Evolutionary conservation across 2,888 invertebrate genomes (phyloP).

Genomic region (Lepidochitona cinerea): DNA sequence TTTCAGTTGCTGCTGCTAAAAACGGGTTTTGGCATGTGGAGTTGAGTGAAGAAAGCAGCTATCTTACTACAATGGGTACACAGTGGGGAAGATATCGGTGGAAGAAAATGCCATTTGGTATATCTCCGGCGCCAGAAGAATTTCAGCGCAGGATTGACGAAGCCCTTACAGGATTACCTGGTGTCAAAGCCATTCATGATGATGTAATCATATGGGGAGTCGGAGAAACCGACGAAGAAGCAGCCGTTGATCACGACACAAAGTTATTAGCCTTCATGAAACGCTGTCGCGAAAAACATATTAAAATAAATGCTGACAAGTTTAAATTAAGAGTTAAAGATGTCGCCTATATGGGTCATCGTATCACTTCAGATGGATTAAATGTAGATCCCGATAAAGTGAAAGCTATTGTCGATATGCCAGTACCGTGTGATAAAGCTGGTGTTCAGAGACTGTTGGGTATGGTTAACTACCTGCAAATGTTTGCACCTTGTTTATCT

Average conservation of each 20-base stretch:
- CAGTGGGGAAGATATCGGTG: constrained; percentile 38
- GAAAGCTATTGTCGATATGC: constrained; percentile 27
- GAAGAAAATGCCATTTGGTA: constrained; percentile 35
- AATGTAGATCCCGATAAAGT: constrained; percentile 23
- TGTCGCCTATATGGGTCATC: constrained; percentile 27
- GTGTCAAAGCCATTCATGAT: constrained; percentile 22
- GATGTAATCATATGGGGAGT: constrained; percentile 25
- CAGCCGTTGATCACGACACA: constrained; percentile 19
- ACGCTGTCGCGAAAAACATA: constrained; percentile 16
- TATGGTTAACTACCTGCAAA: constrained; percentile 26
- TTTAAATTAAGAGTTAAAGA: constrained; percentile 12
- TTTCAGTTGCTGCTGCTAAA: constrained; percentile 17
- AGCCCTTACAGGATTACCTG: constrained; percentile 15
- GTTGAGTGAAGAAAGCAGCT: constrained; percentile 21
- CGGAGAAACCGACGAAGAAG: constrained; percentile 20
- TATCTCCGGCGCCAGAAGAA: constrained; percentile 32
- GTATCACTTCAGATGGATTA: constrained; percentile 19
- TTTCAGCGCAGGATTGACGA: constrained; percentile 26
- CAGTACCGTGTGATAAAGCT: constrained; percentile 18
- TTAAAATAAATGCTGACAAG: constrained; percentile 27
- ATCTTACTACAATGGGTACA: constrained; percentile 35
- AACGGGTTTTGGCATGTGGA: constrained; percentile 27
- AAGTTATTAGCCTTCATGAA: constrained; percentile 18
- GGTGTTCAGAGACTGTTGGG: constrained; percentile 24
- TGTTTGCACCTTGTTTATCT: constrained; percentile 26